These are phyloP conservation scores for Nudaria mundana DNA, from an alignment of 2,888 invertebrate genomes.

Conservation along the genomic window DNA sequence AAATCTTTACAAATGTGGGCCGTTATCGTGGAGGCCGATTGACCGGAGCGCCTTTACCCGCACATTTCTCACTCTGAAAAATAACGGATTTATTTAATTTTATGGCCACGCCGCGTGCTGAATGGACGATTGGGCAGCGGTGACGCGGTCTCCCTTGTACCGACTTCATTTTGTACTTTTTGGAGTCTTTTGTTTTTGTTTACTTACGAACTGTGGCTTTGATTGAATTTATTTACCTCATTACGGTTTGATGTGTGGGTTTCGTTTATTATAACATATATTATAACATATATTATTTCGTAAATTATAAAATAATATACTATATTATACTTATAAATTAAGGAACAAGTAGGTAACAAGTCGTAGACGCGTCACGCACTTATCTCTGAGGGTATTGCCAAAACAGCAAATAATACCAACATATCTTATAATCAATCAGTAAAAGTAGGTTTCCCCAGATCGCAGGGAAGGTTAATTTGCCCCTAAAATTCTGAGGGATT, in stretches of 20 bases:
- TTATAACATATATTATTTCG: neutral
- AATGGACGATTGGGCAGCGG: constrained; percentile 69
- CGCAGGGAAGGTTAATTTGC: too few relatives aligned
- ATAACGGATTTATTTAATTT: constrained; percentile 81
- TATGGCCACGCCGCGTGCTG: constrained; percentile 77
- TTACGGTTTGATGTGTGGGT: constrained; percentile 8
- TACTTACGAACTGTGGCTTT: constrained; percentile 25
- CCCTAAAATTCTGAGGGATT: too few relatives aligned
- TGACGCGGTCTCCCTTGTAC: constrained; percentile 27
- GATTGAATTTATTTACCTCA: constrained; percentile 16
- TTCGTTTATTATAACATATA: too few relatives aligned
- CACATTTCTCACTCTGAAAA: constrained; percentile 77
- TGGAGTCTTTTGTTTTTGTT: constrained; percentile 31
- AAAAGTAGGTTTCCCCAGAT: too few relatives aligned
- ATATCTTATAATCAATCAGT: too few relatives aligned
- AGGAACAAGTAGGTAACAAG: too few relatives aligned
- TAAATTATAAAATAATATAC: too few relatives aligned
- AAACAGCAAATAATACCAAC: too few relatives aligned
- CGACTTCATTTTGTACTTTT: constrained; percentile 40
- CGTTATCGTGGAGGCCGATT: constrained; percentile 77
- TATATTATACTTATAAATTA: too few relatives aligned
- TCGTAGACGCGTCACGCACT: too few relatives aligned
- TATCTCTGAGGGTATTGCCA: too few relatives aligned
- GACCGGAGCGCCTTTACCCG: constrained; percentile 59
- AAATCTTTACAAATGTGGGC: constrained; percentile 80